phyloP scores from a whole-genome alignment of 2,888 invertebrate genomes.

The Drosophila rubida region DNA sequence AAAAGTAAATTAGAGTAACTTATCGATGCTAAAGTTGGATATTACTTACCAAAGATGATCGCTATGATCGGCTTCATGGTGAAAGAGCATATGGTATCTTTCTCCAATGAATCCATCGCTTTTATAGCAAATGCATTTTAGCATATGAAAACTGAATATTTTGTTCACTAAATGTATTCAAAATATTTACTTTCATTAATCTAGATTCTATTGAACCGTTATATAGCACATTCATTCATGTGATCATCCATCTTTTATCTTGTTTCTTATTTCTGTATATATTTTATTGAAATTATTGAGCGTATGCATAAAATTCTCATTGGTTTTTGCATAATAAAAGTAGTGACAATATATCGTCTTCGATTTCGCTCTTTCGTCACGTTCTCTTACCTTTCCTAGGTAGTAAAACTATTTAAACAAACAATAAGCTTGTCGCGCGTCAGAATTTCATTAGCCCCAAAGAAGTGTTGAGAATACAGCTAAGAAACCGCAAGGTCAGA shows the following conservation, averaged over 20 bases:
- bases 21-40: not conserved
- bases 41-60: constrained; percentile 58
- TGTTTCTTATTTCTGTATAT: constrained; percentile 28
- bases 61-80: constrained; percentile 59
- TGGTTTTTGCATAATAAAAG: constrained; percentile 43
- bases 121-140: constrained; percentile 53
- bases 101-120: constrained; percentile 39
- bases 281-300: constrained; percentile 24
- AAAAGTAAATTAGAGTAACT: not conserved
- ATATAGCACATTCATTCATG: constrained; percentile 21
- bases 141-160: constrained; percentile 15
- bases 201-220: constrained; percentile 55
- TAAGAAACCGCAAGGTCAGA: constrained; percentile 45
- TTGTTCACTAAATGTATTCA: not conserved
- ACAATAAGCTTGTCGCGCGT: constrained; percentile 25
- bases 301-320: constrained; percentile 41
- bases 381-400: not conserved
- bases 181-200: constrained; percentile 41
- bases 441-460: constrained; percentile 44
- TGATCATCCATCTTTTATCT: constrained; percentile 36
- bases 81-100: constrained; percentile 46
- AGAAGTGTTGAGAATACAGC: constrained; percentile 1
- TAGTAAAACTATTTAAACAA: not conserved
- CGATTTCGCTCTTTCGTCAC: constrained; percentile 24
- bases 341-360: constrained; percentile 7